Evolutionary conservation across 1,140 invertebrate genomes (phyloP).

Genomic region (Mamestra configurata): DNA sequence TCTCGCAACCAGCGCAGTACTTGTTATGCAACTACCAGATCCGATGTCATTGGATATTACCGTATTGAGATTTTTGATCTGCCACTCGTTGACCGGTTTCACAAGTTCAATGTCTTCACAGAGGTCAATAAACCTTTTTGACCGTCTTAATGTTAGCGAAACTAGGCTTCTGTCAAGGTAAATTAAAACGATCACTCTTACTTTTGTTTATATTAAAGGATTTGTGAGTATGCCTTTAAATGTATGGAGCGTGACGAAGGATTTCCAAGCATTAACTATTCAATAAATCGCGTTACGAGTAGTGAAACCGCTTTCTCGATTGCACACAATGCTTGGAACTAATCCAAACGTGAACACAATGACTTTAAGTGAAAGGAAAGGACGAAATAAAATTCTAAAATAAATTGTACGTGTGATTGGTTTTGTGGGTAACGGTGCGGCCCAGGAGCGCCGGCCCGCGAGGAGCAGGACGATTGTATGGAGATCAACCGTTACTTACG

Average conservation of each 20-base stretch:
- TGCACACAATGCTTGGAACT: slow-evolving; percentile 46
- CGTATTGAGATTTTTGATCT: slow-evolving; percentile 61
- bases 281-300: neutral
- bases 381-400: slow-evolving; percentile 34
- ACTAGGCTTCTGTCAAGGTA: slow-evolving; percentile 52
- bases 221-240: neutral
- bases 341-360: slow-evolving; percentile 52
- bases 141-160: slow-evolving; percentile 54
- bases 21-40: slow-evolving; percentile 55
- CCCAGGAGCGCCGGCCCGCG: slow-evolving; percentile 6
- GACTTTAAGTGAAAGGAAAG: slow-evolving; percentile 46
- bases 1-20: slow-evolving; percentile 7
- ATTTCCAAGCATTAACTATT: slow-evolving; percentile 21
- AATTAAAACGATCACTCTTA: slow-evolving; percentile 52
- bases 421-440: slow-evolving; percentile 45
- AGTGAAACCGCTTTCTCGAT: slow-evolving; percentile 32
- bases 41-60: slow-evolving; percentile 52
- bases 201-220: slow-evolving; percentile 47
- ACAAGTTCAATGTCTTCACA: slow-evolving; percentile 70
- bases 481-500: slow-evolving; percentile 51
- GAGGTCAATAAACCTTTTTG: slow-evolving; percentile 70
- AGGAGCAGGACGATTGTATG: slow-evolving; percentile 51
- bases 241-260: neutral
- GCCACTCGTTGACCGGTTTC: slow-evolving; percentile 63
- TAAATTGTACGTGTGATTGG: slow-evolving; percentile 21